phyloP scores from a whole-genome alignment of 2,888 invertebrate species.

The Cyclophora albipunctata region DNA sequence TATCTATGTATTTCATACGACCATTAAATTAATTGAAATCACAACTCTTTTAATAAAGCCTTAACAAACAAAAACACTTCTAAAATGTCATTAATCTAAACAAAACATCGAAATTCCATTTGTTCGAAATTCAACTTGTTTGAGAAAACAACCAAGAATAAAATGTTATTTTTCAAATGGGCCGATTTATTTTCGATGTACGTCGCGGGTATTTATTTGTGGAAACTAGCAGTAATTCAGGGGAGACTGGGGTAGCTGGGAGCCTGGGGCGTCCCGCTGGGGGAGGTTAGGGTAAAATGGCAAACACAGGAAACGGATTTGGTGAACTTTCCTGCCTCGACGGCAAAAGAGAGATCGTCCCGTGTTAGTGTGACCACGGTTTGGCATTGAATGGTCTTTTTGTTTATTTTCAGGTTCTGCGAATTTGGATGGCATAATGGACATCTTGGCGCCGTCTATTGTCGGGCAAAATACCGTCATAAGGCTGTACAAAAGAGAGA shows the following conservation, averaged over 20 bases:
- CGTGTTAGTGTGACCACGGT: slow-evolving; percentile 37
- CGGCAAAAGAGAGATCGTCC: slow-evolving; percentile 51
- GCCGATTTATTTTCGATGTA: slow-evolving; percentile 52
- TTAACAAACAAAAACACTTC: too few species aligned
- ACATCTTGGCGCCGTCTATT: too few species aligned
- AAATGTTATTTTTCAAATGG: slow-evolving; percentile 48
- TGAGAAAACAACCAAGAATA: slow-evolving; percentile 16
- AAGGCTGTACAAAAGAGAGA: too few species aligned
- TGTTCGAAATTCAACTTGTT: too few species aligned
- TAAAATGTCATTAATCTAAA: too few species aligned
- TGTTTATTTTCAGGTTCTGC: background rate
- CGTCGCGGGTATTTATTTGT: slow-evolving; percentile 58
- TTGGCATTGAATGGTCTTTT: slow-evolving; percentile 4
- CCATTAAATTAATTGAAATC: too few species aligned
- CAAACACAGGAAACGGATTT: slow-evolving; percentile 71
- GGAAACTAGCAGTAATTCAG: slow-evolving; percentile 42
- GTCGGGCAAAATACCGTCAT: too few species aligned
- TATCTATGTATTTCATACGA: too few species aligned
- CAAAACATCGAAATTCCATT: too few species aligned
- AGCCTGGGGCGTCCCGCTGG: slow-evolving; percentile 31
- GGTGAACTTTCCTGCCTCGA: slow-evolving; percentile 60
- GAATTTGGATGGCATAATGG: too few species aligned
- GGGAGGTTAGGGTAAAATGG: slow-evolving; percentile 35
- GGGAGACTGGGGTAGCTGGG: slow-evolving; percentile 8
- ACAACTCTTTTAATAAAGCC: too few species aligned